Evolutionary conservation across 2,113 vertebrate species (phyloP).

Genomic region (Nipponia nippon): DNA sequence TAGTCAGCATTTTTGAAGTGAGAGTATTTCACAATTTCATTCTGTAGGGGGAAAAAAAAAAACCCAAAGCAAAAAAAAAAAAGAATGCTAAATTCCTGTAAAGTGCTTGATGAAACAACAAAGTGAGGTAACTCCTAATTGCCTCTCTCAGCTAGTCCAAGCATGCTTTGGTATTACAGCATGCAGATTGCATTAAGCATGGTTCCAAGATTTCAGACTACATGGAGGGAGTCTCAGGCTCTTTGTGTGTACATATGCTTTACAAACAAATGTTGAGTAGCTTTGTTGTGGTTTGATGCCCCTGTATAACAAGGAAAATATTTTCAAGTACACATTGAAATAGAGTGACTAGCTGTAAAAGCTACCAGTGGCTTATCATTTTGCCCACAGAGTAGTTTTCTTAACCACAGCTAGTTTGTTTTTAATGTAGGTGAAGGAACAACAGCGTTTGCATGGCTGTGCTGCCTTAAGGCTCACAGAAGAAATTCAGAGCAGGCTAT

Average conservation of each 20-base stretch:
- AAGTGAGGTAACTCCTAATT: slow-evolving; percentile 26
- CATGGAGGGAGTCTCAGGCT: background rate
- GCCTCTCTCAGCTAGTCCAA: slow-evolving; percentile 1
- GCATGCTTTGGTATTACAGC: slow-evolving; percentile 7
- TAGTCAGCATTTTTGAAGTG: background rate
- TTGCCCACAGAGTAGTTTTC: background rate
- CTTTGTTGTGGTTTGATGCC: slow-evolving; percentile 12
- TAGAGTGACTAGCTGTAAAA: background rate
- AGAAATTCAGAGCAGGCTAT: background rate
- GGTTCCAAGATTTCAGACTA: background rate
- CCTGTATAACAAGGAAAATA: background rate
- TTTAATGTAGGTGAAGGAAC: background rate
- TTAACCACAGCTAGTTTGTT: background rate
- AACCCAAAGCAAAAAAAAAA: background rate
- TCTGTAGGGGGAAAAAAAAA: background rate
- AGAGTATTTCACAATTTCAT: background rate
- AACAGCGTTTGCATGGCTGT: background rate
- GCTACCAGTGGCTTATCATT: background rate
- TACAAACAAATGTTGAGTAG: background rate
- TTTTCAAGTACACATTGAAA: background rate
- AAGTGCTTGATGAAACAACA: background rate
- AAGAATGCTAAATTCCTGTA: background rate
- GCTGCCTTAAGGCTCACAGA: background rate
- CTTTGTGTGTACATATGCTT: background rate
- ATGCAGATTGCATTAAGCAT: background rate